Conservation (phyloP, 2,113 vertebrate species). For the Pan paniscus region DNA sequence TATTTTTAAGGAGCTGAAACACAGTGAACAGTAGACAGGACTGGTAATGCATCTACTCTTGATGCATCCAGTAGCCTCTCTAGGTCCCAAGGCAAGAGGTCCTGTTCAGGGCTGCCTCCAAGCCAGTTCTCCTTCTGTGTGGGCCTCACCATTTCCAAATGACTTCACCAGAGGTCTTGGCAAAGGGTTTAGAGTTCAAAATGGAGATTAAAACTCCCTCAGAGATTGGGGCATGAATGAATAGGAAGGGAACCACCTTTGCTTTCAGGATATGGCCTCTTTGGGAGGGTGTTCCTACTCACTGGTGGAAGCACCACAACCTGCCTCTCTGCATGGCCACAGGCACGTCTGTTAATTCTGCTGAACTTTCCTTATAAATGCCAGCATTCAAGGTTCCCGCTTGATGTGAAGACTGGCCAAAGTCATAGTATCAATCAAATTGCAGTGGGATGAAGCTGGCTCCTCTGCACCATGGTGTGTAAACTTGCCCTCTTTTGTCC, state of each 20-base stretch:
- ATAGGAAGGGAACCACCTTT: background rate
- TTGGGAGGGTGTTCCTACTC: background rate
- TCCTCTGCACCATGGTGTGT: background rate
- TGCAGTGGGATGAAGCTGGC: background rate
- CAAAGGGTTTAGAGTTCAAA: background rate
- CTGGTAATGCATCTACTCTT: fast-evolving
- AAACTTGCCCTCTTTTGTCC: background rate
- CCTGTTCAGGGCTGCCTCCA: background rate
- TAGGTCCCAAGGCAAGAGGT: background rate
- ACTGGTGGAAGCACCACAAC: too few species aligned
- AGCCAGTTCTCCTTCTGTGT: background rate
- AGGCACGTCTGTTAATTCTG: background rate
- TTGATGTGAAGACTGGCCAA: background rate
- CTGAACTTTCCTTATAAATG: background rate
- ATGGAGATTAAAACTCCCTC: background rate
- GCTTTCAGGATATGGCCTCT: background rate
- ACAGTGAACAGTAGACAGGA: background rate
- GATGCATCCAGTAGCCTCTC: background rate
- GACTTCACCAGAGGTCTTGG: background rate
- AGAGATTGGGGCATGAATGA: background rate
- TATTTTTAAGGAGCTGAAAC: background rate
- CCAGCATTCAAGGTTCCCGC: background rate
- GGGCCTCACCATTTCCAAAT: background rate
- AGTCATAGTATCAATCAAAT: background rate
- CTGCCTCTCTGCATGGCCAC: fast-evolving